These are phyloP conservation scores for Tamandua tetradactyla DNA, from an alignment of 2,797 vertebrate genomes.

Conservation along the genomic window DNA sequence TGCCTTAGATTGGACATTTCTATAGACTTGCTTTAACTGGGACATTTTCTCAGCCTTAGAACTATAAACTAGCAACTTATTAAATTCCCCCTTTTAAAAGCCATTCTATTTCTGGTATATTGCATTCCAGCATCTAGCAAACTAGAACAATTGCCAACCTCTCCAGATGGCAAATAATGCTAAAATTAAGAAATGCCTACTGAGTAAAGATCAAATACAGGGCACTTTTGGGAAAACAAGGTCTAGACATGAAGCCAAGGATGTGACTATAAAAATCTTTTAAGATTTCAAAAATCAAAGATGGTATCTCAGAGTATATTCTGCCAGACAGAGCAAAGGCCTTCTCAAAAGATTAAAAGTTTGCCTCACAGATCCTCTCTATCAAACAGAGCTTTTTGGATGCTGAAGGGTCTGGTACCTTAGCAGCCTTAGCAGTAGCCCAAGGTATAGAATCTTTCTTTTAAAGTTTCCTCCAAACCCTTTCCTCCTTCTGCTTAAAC, in stretches of 20 bases:
- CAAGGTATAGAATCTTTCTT: not conserved
- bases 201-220: slow-evolving; percentile 29
- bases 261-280: not conserved
- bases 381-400: not conserved
- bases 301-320: not conserved
- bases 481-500: not conserved
- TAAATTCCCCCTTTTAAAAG: too few relatives aligned
- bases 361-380: not conserved
- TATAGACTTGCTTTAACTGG: too few relatives aligned
- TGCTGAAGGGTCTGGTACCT: not conserved
- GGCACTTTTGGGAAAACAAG: slow-evolving; percentile 26
- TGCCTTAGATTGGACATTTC: too few relatives aligned
- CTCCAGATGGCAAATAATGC: not conserved
- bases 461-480: not conserved
- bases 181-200: slow-evolving; percentile 18
- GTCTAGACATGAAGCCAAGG: not conserved
- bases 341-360: not conserved
- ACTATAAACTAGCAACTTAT: too few relatives aligned
- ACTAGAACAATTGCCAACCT: too few relatives aligned
- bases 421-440: not conserved
- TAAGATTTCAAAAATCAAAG: slow-evolving; percentile 1
- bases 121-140: too few relatives aligned
- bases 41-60: too few relatives aligned
- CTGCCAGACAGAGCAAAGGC: not conserved
- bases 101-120: too few relatives aligned